Conservation (phyloP, 2,797 vertebrate species). For the Tapera naevia region DNA sequence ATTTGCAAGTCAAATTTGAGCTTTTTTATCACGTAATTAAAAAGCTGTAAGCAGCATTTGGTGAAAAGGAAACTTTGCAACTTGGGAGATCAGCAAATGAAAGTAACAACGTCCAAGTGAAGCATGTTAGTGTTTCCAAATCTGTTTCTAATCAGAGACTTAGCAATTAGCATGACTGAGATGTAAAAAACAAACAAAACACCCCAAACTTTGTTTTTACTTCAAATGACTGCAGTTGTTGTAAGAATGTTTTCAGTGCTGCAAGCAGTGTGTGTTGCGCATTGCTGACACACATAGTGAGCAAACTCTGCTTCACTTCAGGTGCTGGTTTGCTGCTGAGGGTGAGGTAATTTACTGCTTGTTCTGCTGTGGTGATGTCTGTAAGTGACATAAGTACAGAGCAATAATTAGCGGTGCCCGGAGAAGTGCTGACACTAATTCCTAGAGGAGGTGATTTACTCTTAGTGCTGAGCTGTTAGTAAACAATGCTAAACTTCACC, state of each 20-base stretch:
- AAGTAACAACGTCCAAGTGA: background rate
- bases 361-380: background rate
- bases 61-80: background rate
- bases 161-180: background rate
- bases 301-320: background rate
- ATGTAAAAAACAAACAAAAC: background rate
- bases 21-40: background rate
- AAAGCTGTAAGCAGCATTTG: background rate
- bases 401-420: constrained; percentile 46
- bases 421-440: constrained; percentile 37
- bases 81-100: background rate
- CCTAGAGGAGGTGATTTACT: constrained; percentile 39
- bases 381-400: constrained; percentile 17
- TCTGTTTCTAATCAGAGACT: background rate
- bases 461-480: constrained; percentile 41
- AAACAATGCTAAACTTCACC: constrained; percentile 39
- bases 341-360: background rate
- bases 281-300: background rate
- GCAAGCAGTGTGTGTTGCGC: background rate
- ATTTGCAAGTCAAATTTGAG: background rate
- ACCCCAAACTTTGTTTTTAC: background rate
- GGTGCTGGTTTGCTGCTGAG: background rate
- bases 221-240: background rate
- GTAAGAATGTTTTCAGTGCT: background rate
- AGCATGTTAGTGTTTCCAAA: background rate